Percentiles rank a stretch among this genome's conserved stretches.
Conservation (phyloP, 2,888 invertebrate species). For the Apotomis turbidana region DNA sequence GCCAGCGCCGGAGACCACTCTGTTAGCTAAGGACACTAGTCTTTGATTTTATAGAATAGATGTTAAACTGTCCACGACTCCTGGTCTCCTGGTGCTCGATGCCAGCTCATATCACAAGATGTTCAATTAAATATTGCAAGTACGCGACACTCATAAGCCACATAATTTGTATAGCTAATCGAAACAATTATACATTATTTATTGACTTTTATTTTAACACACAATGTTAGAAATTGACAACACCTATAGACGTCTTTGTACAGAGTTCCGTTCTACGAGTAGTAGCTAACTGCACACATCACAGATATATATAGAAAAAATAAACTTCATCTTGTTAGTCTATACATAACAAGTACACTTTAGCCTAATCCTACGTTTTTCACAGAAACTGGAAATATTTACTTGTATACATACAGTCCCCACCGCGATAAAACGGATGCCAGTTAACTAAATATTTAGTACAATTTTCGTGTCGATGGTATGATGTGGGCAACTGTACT, state of each 20-base stretch:
- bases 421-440: slow-evolving; percentile 33
- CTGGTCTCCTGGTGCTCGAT: slow-evolving; percentile 56
- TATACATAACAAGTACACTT: slow-evolving; percentile 75
- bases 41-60: not conserved
- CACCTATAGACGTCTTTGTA: slow-evolving; percentile 72
- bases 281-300: slow-evolving; percentile 69
- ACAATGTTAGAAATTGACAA: slow-evolving; percentile 75
- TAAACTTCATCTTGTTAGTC: slow-evolving; percentile 65
- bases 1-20: slow-evolving; percentile 59
- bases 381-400: slow-evolving; percentile 48
- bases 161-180: slow-evolving; percentile 63
- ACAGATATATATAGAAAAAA: slow-evolving; percentile 76
- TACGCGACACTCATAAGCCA: slow-evolving; percentile 72
- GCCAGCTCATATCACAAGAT: slow-evolving; percentile 59
- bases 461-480: slow-evolving; percentile 37
- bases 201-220: slow-evolving; percentile 51
- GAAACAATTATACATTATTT: slow-evolving; percentile 53
- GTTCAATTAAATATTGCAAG: slow-evolving; percentile 60
- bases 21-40: not conserved
- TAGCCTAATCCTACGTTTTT: slow-evolving; percentile 59
- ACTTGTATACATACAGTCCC: slow-evolving; percentile 35
- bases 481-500: slow-evolving; percentile 15
- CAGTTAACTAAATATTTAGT: slow-evolving; percentile 37
- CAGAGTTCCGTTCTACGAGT: slow-evolving; percentile 63
- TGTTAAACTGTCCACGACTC: slow-evolving; percentile 25